Base-by-base conservation (phyloP, 1,140 invertebrate genomes). In the Sweltsa coloradensis region DNA sequence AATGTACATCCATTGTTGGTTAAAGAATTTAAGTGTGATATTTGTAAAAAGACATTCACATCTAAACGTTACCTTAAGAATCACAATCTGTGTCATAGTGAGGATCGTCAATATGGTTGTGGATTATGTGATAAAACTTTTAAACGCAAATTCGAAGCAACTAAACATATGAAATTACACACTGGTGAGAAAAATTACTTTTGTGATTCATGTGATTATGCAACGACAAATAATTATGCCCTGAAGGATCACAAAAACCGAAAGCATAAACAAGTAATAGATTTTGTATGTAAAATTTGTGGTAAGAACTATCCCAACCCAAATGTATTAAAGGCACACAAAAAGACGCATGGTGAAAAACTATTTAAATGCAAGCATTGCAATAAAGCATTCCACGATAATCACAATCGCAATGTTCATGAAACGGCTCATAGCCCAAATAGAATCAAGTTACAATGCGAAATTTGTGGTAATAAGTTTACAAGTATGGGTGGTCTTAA, bases 31-130 rank as follows among this genome's bases (percentile, higher is more conserved):
- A n/a, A n/a, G n/a, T n/a, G n/a, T n/a, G n/a, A n/a, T n/a, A n/a
- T n/a, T n/a, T n/a, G n/a, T n/a, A n/a, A n/a, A n/a, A n/a, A n/a
- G n/a, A n/a, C n/a, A n/a, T n/a, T n/a, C n/a, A n/a, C n/a, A n/a
- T n/a, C n/a, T n/a, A n/a, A n/a, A n/a, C 67, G 65, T 49, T 63
- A 71, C 1, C 68, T 74, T 51, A 67, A 73, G 3, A 60, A 64
- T 5, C 68, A 72, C 21, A 53, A 64, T 21, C 57, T 69, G 5
- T 36, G 66, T 5, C 74, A 76, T 57, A 63, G 57, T n/a, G 60
- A 63, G 3, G 60, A 57, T 0, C 63, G 70, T 2, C 72, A 72
- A 0, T 66, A 69, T 55, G 49, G 60, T 3, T 76, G 73, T 53
- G 52, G 61, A 2, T 49, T 62, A 6, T 74, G 74, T 56, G 45